phyloP scores from a whole-genome alignment of 2,797 vertebrate genomes.

The Lithobates sylvaticus region DNA sequence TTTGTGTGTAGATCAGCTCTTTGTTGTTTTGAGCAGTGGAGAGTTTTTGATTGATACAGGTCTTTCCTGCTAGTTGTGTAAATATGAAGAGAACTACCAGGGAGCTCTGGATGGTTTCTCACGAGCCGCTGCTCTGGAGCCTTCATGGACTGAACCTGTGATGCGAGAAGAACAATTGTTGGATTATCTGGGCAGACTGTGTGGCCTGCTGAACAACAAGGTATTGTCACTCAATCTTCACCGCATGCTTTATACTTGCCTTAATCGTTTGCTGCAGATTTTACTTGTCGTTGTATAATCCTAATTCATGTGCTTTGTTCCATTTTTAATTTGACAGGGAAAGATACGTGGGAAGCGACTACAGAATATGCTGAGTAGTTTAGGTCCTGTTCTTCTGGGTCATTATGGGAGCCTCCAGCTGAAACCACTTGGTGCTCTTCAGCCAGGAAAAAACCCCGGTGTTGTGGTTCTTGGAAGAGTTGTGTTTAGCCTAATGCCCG shows the following conservation, averaged over 20 bases:
- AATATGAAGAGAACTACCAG: slow-evolving; percentile 89
- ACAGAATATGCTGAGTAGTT: slow-evolving; percentile 84
- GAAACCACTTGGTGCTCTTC: slow-evolving; percentile 75
- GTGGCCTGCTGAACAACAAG: slow-evolving; percentile 84
- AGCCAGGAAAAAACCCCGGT: slow-evolving; percentile 79
- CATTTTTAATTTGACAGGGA: slow-evolving; percentile 75
- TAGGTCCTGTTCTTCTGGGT: slow-evolving; percentile 81
- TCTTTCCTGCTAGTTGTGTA: slow-evolving; percentile 77
- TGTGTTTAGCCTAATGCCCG: slow-evolving; percentile 88
- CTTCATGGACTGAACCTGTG: slow-evolving; percentile 81
- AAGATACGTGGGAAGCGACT: slow-evolving; percentile 87
- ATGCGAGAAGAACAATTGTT: slow-evolving; percentile 84
- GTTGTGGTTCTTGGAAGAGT: slow-evolving; percentile 87
- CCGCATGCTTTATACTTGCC: not conserved
- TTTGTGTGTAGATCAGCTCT: no score
- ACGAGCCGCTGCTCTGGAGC: slow-evolving; percentile 83
- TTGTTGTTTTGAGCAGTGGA: not conserved
- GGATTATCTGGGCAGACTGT: slow-evolving; percentile 84
- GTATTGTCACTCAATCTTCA: slow-evolving; percentile 64
- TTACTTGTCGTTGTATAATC: not conserved
- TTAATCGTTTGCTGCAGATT: not conserved
- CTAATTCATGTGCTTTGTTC: not conserved
- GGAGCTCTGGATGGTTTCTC: slow-evolving; percentile 86
- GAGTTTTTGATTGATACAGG: slow-evolving; percentile 4
- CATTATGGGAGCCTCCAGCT: slow-evolving; percentile 83